Evolutionary conservation across 53 echinoderm and acorn worm species (phyloP).

Genomic region (Paelopatides confundens): DNA sequence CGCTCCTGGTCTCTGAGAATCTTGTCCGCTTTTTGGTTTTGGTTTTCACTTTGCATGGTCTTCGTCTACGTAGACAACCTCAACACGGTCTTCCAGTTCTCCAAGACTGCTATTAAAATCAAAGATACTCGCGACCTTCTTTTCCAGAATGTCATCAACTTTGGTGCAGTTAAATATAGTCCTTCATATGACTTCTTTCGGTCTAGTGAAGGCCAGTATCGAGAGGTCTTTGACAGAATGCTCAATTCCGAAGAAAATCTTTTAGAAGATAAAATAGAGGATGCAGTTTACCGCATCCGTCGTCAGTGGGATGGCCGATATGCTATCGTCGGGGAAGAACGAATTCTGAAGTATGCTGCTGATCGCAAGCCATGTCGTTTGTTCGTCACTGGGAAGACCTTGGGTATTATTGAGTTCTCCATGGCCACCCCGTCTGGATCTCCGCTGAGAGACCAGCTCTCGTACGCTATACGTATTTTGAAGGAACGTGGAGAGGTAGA

Average conservation of each 20-base stretch:
- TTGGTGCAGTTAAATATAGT: constrained; percentile 79
- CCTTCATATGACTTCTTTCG: constrained; percentile 85
- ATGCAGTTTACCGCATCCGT: constrained; percentile 82
- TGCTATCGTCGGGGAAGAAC: constrained; percentile 79
- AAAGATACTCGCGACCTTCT: constrained; percentile 69
- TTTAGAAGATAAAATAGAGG: constrained; percentile 75
- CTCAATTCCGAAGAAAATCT: constrained; percentile 75
- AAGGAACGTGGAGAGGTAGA: constrained; percentile 54
- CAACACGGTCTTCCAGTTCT: constrained; percentile 61
- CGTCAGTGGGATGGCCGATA: constrained; percentile 82
- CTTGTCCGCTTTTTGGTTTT: constrained; percentile 83
- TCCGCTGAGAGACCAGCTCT: constrained; percentile 89
- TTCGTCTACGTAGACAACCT: constrained; percentile 76
- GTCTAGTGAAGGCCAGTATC: constrained; percentile 62
- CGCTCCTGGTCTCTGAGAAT: constrained; percentile 71
- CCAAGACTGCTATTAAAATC: constrained; percentile 69
- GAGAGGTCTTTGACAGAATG: constrained; percentile 72
- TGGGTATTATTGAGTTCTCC: constrained; percentile 77
- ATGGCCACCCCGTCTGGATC: constrained; percentile 92
- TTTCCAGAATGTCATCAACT: constrained; percentile 64
- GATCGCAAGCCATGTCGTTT: constrained; percentile 87
- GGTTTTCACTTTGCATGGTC: constrained; percentile 71
- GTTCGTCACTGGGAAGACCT: constrained; percentile 73
- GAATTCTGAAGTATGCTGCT: constrained; percentile 79
- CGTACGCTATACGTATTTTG: constrained; percentile 79